Evolutionary conservation across 1,140 invertebrate species (phyloP), one percentile per base, ranked within the genome.

Genomic region (Hyles euphorbiae): DNA sequence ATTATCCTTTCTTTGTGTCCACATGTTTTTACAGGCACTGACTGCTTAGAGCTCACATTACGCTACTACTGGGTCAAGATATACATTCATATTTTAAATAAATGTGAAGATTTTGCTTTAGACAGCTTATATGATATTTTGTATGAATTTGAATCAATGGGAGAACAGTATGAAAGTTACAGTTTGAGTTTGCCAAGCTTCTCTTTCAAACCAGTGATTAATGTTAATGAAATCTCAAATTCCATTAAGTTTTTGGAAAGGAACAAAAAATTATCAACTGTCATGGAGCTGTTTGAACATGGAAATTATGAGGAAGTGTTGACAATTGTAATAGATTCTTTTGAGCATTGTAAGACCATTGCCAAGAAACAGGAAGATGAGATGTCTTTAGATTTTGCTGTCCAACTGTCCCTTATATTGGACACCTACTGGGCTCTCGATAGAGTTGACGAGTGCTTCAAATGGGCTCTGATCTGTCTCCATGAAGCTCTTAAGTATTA

Each of bases 381-480:
- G 59, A 88, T 89, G 81, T 79, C 80, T 57, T 66, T 89, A 68
- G 90, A 91, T 61, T 89, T 91, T 81, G 89, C 88, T 34, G 90
- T 89, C 5, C 91, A 91, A 67, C 75, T 92, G 52, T 88, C 88
- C 22, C 81, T 96, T 62, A 87, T 97, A 51, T 86, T 96, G 54
- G 93, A 96, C 62, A 92, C 93, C n/a, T 89, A 95, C 10, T 94
- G 93, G 92, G 90, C 88, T 59, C 75, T 90, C 10, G 77, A 89
- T 54, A 81, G 82, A 59, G 79, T 89, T 33, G 81, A 93, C 72
- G 91, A 93, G 58, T 96, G 94, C 81, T 92, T 96, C 49, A 86
- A 92, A 48, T 96, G 95, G 95, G 92, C 92, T 4, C 93, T 96
- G 71, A 91, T 90, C 61, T 94, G 93, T 70, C 87, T 96, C 3